A percentile compares a stretch with the other conserved stretches of the same genome.
These are phyloP conservation scores for Motacilla alba DNA, from an alignment of 2,113 vertebrate species.

Conservation along the genomic window DNA sequence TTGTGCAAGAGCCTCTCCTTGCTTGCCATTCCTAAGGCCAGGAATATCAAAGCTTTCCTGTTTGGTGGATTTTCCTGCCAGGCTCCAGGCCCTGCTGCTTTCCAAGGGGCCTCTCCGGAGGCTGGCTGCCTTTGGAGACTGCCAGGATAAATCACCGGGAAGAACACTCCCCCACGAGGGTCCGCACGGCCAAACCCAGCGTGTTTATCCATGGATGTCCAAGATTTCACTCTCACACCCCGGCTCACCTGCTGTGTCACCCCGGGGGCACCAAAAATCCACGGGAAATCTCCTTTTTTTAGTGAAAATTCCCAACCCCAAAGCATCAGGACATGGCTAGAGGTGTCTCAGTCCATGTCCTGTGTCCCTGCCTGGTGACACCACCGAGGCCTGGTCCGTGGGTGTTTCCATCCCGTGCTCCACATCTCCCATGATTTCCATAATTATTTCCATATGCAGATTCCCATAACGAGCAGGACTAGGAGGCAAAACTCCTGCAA, in stretches of 20 bases:
- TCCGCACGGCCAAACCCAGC: neutral
- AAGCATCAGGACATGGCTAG: neutral
- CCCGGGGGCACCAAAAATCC: rapidly evolving
- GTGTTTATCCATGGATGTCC: neutral
- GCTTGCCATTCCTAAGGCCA: neutral
- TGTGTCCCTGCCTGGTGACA: neutral
- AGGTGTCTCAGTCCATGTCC: neutral
- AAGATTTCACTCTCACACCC: neutral
- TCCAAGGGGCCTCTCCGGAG: neutral
- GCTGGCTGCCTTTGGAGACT: neutral
- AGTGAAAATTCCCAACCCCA: neutral
- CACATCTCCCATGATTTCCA: neutral
- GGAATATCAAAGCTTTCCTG: conserved; percentile 28
- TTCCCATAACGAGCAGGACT: neutral
- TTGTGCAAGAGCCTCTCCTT: neutral
- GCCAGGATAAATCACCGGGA: neutral
- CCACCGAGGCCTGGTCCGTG: neutral
- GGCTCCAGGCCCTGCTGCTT: neutral
- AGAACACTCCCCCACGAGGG: neutral
- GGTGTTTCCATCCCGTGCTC: neutral
- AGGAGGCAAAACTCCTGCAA: neutral
- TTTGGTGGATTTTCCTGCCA: neutral
- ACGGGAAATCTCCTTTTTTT: rapidly evolving
- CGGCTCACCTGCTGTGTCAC: neutral
- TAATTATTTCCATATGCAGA: neutral